Evolutionary conservation across 2,888 invertebrate species (phyloP).

Genomic region (Odontothrips loti): DNA sequence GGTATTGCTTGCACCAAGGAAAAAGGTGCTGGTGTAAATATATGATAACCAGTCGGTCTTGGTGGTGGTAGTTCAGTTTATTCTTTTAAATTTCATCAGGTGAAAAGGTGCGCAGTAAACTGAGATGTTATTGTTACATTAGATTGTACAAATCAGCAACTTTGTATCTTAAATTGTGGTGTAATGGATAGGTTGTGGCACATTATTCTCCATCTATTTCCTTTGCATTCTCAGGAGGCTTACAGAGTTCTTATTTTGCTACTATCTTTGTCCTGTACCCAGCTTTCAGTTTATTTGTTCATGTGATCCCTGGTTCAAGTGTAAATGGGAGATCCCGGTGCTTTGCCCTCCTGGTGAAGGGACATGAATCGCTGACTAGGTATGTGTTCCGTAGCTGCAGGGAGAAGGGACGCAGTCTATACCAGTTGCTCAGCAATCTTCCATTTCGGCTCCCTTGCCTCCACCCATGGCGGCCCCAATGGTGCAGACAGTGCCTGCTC

Average conservation of each 20-base stretch:
- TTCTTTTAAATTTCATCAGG: too few species aligned
- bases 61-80: not conserved
- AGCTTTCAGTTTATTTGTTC: not conserved
- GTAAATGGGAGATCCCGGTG: too few species aligned
- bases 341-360: not conserved
- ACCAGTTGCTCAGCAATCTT: not conserved
- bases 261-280: not conserved
- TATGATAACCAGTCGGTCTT: not conserved
- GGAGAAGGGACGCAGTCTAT: constrained; percentile 19
- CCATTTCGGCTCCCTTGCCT: not conserved
- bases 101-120: too few species aligned
- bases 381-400: not conserved
- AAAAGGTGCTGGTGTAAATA: not conserved
- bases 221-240: not conserved
- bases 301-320: too few species aligned
- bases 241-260: not conserved
- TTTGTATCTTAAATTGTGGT: too few species aligned
- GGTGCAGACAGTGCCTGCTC: constrained; percentile 28
- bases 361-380: not conserved
- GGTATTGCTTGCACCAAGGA: not conserved
- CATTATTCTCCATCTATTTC: not conserved
- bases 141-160: too few species aligned
- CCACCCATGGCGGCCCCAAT: not conserved
- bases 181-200: too few species aligned
- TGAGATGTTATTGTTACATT: too few species aligned